Conservation (phyloP, 2,113 vertebrate genomes). For the Notarius quadriscutis region DNA sequence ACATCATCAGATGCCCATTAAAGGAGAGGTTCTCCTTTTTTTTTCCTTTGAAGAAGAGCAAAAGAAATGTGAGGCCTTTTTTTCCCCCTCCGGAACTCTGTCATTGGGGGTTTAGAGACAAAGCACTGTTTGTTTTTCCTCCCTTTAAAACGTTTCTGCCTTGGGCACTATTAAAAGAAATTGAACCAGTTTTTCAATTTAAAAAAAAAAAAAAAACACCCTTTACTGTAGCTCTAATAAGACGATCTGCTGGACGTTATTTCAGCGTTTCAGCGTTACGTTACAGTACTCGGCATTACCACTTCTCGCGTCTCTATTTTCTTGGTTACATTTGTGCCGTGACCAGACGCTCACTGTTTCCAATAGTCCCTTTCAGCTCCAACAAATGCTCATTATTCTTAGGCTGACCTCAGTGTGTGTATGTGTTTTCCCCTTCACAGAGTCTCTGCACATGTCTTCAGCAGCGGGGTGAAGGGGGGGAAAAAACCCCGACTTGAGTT, state of each 20-base stretch:
- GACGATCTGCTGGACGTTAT: background rate
- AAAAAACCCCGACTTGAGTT: constrained; percentile 45
- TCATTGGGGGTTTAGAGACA: constrained; percentile 51
- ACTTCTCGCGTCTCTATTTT: constrained; percentile 54
- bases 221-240: background rate
- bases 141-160: constrained; percentile 14
- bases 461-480: constrained; percentile 55
- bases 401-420: constrained; percentile 60
- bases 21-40: constrained; percentile 69
- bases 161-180: constrained; percentile 9
- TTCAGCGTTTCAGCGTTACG: background rate
- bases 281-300: background rate
- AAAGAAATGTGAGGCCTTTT: constrained; percentile 53
- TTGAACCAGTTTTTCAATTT: background rate
- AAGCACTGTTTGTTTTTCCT: constrained; percentile 53
- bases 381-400: constrained; percentile 70
- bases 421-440: constrained; percentile 58
- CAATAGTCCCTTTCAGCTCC: constrained; percentile 69
- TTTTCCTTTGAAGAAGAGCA: constrained; percentile 51
- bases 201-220: background rate
- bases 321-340: constrained; percentile 58
- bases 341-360: constrained; percentile 62
- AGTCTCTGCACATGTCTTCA: constrained; percentile 60
- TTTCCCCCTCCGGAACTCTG: constrained; percentile 47
- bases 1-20: constrained; percentile 76